Evolutionary conservation across 2,888 invertebrate species (phyloP), one percentile per base, ranked within the genome.

Genomic region (Philopedon plagiatum): DNA sequence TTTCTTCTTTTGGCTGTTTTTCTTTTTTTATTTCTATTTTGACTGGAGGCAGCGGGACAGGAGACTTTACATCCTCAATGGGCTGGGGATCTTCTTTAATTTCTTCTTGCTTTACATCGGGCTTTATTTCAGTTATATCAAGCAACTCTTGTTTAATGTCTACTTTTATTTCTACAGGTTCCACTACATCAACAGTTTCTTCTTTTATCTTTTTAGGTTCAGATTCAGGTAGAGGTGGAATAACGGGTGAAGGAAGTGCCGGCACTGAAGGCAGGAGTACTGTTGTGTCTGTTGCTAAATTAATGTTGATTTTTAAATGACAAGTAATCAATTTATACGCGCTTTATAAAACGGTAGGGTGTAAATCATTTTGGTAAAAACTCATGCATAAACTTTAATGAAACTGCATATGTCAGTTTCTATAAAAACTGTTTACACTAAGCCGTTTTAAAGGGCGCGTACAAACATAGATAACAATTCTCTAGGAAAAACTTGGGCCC

Each of bases 1-100:
- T 75, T 60, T 76, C 78, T 61, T 76, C 78, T 41, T 76, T 77
- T 23, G 78, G 29, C 71, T 78, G 54, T 15, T 74, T 69, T 32
- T 76, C 77, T 26, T 68, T 75, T 63, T 76, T 76, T 44, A 75
- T 54, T 60, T 76, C 75, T 1, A 73, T 32, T 23, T 68, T 46
- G 9, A 46, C 41, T 13, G 46, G 32, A 13, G 23, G 11, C 1
- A 56, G 26, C 1, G 66, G 56, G 8, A 32, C 51, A 2, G 61
- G 49, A 19, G 62, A 57, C 5, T 57, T 49, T 8, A 51, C 44
- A 1, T 66, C 73, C 18, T 49, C 41, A 34, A 34, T n/a, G 5
- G 58, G 44, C 71, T 58, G 11, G 68, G 66, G 61, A 34, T 77
- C 76, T 44, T 76, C 76, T 18, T 76, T 69, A 58, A 78, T 76